A percentile compares a stretch with the other conserved stretches of the same genome.
Evolutionary conservation across 2,888 invertebrate genomes (phyloP).

Genomic region (Apocheima hispidaria): DNA sequence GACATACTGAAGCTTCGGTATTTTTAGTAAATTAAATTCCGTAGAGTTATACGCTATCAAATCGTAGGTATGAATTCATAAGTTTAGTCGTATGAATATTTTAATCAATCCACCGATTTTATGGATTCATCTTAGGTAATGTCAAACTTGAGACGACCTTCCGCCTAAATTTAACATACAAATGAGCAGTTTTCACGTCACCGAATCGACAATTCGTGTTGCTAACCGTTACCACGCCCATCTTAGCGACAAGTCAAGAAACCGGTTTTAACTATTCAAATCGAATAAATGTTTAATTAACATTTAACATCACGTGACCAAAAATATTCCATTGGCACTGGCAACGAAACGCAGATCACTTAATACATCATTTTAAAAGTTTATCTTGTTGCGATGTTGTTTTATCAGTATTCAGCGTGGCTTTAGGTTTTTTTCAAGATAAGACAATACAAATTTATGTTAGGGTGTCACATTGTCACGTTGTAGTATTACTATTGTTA

Average conservation of each 20-base stretch:
- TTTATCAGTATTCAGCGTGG: conserved; percentile 66
- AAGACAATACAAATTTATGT: conserved; percentile 84
- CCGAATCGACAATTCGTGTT: conserved; percentile 48
- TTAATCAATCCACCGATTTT: conserved; percentile 10
- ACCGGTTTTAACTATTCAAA: conserved; percentile 49
- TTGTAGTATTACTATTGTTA: conserved; percentile 78
- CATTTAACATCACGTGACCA: conserved; percentile 37
- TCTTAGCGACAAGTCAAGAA: conserved; percentile 49
- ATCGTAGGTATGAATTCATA: not conserved
- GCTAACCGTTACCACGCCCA: conserved; percentile 56
- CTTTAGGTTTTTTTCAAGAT: conserved; percentile 73
- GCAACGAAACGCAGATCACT: conserved; percentile 60
- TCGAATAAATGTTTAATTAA: conserved; percentile 35
- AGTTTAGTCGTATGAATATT: conserved; percentile 9
- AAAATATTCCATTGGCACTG: conserved; percentile 43
- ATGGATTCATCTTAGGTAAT: conserved; percentile 14
- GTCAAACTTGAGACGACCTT: conserved; percentile 43
- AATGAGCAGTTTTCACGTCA: conserved; percentile 52
- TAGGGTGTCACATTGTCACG: conserved; percentile 80
- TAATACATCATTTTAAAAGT: conserved; percentile 50
- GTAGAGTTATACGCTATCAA: not conserved
- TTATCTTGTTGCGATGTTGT: conserved; percentile 76
- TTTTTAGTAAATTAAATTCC: not conserved
- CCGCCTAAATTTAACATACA: conserved; percentile 50
- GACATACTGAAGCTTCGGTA: not conserved